Percentiles rank a stretch among this genome's conserved stretches.
phyloP scores from a whole-genome alignment of 2,797 vertebrate genomes.

The Melanogrammus aeglefinus region DNA sequence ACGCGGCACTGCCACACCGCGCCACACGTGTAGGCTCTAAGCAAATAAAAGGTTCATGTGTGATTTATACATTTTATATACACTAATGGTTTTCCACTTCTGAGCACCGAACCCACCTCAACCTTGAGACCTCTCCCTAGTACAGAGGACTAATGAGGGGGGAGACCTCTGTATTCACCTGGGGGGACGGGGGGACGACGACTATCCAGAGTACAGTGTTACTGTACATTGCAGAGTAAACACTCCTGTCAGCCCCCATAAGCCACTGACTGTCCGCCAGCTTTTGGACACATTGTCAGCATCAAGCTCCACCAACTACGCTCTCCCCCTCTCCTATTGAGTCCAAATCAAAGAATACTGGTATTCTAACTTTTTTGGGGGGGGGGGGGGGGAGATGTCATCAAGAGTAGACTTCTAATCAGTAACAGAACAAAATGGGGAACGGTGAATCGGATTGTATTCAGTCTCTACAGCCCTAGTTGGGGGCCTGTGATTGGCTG shows the following conservation, averaged over 20 bases:
- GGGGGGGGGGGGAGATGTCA: slow-evolving; percentile 18
- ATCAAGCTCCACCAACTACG: not conserved
- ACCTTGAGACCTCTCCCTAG: slow-evolving; percentile 7
- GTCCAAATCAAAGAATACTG: slow-evolving; percentile 32
- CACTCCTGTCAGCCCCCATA: slow-evolving; percentile 10
- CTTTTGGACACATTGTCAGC: slow-evolving; percentile 26
- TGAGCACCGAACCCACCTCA: slow-evolving; percentile 12
- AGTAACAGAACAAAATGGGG: slow-evolving; percentile 30
- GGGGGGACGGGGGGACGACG: not conserved
- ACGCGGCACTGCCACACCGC: slow-evolving; percentile 18
- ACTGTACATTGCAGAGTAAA: slow-evolving; percentile 35
- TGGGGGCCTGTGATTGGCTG: not conserved
- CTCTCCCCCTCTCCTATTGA: not conserved
- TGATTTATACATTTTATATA: slow-evolving; percentile 54
- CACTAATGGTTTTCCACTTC: slow-evolving; percentile 35
- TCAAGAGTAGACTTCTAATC: slow-evolving; percentile 41
- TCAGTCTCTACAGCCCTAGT: slow-evolving; percentile 40
- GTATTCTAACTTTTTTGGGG: slow-evolving; percentile 20
- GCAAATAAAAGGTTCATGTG: slow-evolving; percentile 43
- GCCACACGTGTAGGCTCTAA: slow-evolving; percentile 31
- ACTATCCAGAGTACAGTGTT: slow-evolving; percentile 43
- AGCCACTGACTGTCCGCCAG: slow-evolving; percentile 8
- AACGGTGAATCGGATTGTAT: slow-evolving; percentile 21
- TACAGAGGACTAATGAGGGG: slow-evolving; percentile 1
- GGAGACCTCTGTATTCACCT: slow-evolving; percentile 6